A percentile compares a stretch with the other conserved stretches of the same genome.
phyloP scores from a whole-genome alignment of 2,113 vertebrate species.

The Cyprinodon brontotheroides region DNA sequence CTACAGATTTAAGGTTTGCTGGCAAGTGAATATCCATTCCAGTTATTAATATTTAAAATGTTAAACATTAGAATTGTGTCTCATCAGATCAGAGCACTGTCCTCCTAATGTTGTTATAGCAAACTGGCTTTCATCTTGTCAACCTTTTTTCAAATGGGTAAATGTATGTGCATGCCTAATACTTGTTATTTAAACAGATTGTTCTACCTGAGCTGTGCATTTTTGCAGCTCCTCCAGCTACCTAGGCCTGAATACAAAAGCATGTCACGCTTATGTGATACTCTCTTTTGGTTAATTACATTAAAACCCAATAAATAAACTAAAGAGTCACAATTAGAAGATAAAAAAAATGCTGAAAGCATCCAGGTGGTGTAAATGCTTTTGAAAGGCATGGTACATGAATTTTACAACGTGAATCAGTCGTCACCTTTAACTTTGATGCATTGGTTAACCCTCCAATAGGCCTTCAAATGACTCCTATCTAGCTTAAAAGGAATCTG shows the following conservation, averaged over 20 bases:
- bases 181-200: background rate
- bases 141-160: background rate
- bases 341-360: background rate
- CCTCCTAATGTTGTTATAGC: background rate
- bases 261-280: background rate
- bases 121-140: background rate
- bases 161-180: background rate
- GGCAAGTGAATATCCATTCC: background rate
- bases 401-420: background rate
- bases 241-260: background rate
- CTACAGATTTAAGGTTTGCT: background rate
- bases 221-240: background rate
- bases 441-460: slow-evolving; percentile 31
- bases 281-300: background rate
- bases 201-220: background rate
- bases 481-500: slow-evolving; percentile 54
- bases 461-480: slow-evolving; percentile 35
- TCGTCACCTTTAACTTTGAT: slow-evolving; percentile 25
- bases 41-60: background rate
- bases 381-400: background rate
- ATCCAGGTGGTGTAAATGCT: background rate
- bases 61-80: no score
- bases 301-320: background rate
- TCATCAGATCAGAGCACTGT: no score
- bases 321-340: background rate